These are phyloP conservation scores for Drosophila rellima DNA, from an alignment of 2,888 invertebrate genomes.

Conservation along the genomic window DNA sequence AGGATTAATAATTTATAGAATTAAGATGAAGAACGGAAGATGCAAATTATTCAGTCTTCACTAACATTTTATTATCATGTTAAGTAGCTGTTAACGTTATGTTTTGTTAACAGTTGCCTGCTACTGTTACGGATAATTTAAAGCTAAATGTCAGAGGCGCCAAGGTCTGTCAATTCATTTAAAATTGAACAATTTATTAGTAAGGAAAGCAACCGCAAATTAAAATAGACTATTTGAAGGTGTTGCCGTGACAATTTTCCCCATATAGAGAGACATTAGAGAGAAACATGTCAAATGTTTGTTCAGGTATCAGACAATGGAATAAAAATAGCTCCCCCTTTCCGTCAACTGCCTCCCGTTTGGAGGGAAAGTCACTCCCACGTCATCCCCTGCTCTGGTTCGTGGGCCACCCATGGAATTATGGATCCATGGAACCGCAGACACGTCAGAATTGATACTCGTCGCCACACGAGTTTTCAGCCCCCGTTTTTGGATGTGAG, in stretches of 20 bases:
- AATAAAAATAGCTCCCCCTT: conserved; percentile 37
- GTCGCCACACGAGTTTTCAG: conserved; percentile 28
- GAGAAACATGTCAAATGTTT: conserved; percentile 35
- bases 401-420: conserved; percentile 61
- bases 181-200: conserved; percentile 16
- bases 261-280: conserved; percentile 16
- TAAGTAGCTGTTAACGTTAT: not conserved
- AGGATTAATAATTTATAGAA: too few relatives aligned
- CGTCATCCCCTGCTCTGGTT: conserved; percentile 29
- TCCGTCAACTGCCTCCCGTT: conserved; percentile 2
- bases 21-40: too few relatives aligned
- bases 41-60: not conserved
- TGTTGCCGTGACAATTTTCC: conserved; percentile 14
- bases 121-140: conserved; percentile 9
- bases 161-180: conserved; percentile 25
- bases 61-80: too few relatives aligned
- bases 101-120: not conserved
- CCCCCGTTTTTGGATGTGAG: conserved; percentile 38
- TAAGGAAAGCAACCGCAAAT: conserved; percentile 17
- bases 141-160: conserved; percentile 17
- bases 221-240: conserved; percentile 23
- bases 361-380: conserved; percentile 46
- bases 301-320: conserved; percentile 38
- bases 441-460: conserved; percentile 66
- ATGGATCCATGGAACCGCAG: conserved; percentile 41